Base-by-base conservation (phyloP, 2,888 invertebrate species). In the Acronicta leporina region DNA sequence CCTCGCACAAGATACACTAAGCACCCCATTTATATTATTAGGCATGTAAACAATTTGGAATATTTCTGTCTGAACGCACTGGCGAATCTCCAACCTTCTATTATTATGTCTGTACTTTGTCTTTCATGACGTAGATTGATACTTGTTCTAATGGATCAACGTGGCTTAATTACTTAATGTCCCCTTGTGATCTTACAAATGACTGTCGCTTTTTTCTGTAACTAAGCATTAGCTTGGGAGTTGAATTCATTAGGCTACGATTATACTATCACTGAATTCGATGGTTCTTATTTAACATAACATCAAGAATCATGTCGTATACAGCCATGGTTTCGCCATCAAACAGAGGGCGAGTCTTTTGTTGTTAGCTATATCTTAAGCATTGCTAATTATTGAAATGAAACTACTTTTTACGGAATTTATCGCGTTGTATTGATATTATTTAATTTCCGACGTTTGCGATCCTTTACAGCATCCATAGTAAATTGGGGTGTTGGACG, bases 81-180 rank as follows among this genome's bases (percentile, higher is more conserved):
- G 79, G 79, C 80, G 71, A 61, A 63, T 73, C 52, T 78, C 77
- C 75, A 79, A 77, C 61, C 63, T 63, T 57, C 48, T 50, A 69
- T 67, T 68, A 73, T 72, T 69, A 73, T 75, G 67, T 73, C 66
- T 45, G 45, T 57, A 57, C 62, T 61, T 16, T 59, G 44, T 57
- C 52, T 56, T 46, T 60, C 65, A 53, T 57, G 71, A 74, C 71
- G 56, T 57, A 68, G 74, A 77, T 72, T 68, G 71, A 77, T 71
- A 71, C 61, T 65, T 54, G 47, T 55, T 55, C 49, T 72, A 73
- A 73, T 72, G 62, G 69, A 76, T 70, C 62, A 53, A 47, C 60
- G 44, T 53, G 25, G 13, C 67, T 55, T 70, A 65, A 70, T 64
- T 68, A 68, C 63, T 63, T 62, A 59, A 59, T 63, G 57, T 51